phyloP scores from a whole-genome alignment of 2,888 invertebrate genomes.

The Ochlodes sylvanus region DNA sequence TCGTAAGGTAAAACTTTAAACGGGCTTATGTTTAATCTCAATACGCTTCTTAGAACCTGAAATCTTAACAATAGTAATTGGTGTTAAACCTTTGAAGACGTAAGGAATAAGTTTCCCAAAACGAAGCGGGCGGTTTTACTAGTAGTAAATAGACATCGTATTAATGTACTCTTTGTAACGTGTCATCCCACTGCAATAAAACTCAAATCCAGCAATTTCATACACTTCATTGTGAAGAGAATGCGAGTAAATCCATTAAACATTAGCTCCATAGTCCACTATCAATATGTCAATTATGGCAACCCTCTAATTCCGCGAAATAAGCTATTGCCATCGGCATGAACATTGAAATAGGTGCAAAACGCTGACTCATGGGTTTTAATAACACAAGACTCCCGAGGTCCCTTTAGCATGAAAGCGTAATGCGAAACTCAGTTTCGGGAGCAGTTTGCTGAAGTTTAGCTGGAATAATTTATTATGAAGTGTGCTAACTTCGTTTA shows the following conservation, averaged over 20 bases:
- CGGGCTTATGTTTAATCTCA: too few species aligned
- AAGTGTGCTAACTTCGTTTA: background rate
- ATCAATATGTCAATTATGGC: conserved; percentile 17
- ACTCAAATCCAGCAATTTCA: conserved; percentile 22
- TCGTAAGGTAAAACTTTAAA: too few species aligned
- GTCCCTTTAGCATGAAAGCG: background rate
- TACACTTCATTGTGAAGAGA: conserved; percentile 14
- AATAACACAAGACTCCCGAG: background rate
- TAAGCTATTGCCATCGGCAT: background rate
- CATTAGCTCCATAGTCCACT: conserved; percentile 11
- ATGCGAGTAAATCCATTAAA: conserved; percentile 23
- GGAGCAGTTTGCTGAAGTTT: conserved; percentile 1
- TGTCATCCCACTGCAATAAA: conserved; percentile 20
- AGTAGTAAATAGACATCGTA: too few species aligned
- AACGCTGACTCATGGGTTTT: conserved; percentile 19
- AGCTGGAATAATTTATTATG: background rate
- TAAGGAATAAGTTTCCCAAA: too few species aligned
- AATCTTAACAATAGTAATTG: too few species aligned
- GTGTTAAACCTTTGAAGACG: too few species aligned
- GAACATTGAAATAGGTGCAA: background rate
- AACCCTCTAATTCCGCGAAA: background rate
- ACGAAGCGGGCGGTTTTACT: too few species aligned
- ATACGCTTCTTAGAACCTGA: too few species aligned
- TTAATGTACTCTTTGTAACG: too few species aligned
- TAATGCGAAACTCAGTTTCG: background rate